These are phyloP conservation scores for Chondrosia reniformis DNA, from an alignment of 37 sponge, comb jelly and placozoan genomes.

Conservation along the genomic window DNA sequence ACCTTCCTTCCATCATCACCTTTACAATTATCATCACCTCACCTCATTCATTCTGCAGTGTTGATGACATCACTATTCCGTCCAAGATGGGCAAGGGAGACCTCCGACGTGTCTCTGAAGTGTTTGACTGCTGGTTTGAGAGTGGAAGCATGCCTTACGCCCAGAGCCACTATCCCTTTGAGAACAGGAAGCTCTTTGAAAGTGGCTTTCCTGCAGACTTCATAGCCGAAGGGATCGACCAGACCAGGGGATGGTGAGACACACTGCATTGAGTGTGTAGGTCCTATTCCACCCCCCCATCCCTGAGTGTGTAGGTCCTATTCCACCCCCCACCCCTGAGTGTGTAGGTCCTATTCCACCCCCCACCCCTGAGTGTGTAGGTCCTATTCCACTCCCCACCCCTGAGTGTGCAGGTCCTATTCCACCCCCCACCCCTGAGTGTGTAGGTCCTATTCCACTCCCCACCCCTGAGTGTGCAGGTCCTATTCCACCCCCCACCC, in stretches of 20 bases:
- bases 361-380: no score
- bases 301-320: neutral
- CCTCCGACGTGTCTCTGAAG: constrained; percentile 81
- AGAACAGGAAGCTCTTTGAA: constrained; percentile 88
- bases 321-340: no score
- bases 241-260: constrained; percentile 94
- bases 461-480: no score
- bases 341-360: no score
- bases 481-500: no score
- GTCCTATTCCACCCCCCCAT: neutral
- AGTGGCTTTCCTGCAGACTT: constrained; percentile 93
- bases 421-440: no score
- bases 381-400: no score
- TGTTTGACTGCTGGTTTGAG: constrained; percentile 99
- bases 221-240: constrained; percentile 98
- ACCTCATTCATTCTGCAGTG: no score
- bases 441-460: no score
- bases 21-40: no score
- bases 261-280: neutral
- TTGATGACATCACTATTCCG: constrained; percentile 93
- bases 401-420: no score
- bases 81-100: constrained; percentile 76
- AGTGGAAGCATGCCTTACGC: constrained; percentile 99
- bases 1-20: no score
- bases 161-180: constrained; percentile 98